A percentile compares a stretch with the other conserved stretches of the same genome.
Conservation (phyloP, 2,113 vertebrate genomes). For the Chascanopsetta lugubris region DNA sequence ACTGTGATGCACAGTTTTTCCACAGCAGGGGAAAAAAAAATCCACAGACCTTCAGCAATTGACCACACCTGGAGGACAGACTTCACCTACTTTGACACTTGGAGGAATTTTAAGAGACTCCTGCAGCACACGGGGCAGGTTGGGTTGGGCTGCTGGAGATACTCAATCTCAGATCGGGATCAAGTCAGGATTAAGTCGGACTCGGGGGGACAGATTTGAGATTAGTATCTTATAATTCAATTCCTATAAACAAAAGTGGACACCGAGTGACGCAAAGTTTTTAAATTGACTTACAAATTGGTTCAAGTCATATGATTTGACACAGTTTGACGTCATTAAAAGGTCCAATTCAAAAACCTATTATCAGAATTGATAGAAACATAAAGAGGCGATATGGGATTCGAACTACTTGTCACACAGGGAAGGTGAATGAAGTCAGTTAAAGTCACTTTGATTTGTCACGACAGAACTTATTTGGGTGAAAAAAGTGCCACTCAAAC, state of each 20-base stretch:
- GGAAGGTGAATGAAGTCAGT: not conserved
- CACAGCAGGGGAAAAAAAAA: not conserved
- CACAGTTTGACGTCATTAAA: not conserved
- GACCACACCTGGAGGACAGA: conserved; percentile 48
- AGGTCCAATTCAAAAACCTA: not conserved
- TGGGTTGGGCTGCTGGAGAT: not conserved
- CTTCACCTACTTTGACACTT: conserved; percentile 5
- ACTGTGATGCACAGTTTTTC: not conserved
- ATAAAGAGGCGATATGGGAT: too few species aligned
- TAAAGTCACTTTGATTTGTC: not conserved
- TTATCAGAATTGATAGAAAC: not conserved
- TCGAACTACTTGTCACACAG: too few species aligned
- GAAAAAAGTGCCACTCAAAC: too few species aligned
- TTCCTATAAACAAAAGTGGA: not conserved
- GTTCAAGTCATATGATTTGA: not conserved
- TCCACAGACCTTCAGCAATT: conserved; percentile 1
- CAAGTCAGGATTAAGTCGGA: not conserved
- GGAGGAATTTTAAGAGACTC: not conserved
- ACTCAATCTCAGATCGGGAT: not conserved
- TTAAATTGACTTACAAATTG: not conserved
- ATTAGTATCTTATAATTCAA: not conserved
- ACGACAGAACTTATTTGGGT: too few species aligned
- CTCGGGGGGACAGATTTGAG: not conserved
- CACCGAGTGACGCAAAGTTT: not conserved
- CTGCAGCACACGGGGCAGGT: not conserved